Conservation (phyloP, 2,797 vertebrate species). For the Rhynchotus rufescens region DNA sequence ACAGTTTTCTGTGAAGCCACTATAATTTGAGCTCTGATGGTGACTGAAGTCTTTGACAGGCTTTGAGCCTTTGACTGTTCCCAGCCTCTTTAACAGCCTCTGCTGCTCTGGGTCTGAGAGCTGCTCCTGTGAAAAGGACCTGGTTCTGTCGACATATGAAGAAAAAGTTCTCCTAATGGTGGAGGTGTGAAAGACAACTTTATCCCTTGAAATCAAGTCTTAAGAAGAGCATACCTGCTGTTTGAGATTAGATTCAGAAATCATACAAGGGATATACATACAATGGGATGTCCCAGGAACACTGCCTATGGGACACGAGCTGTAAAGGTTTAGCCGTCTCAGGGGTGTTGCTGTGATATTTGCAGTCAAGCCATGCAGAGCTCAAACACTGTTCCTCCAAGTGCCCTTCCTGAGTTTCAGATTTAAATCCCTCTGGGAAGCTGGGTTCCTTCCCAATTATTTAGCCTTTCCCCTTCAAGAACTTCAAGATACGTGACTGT, state of each 20-base stretch:
- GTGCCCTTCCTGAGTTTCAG: not conserved
- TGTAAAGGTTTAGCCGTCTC: not conserved
- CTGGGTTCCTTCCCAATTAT: not conserved
- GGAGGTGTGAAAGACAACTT: not conserved
- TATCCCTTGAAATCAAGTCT: not conserved
- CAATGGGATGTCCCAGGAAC: not conserved
- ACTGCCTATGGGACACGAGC: not conserved
- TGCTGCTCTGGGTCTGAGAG: not conserved
- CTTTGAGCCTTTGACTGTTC: not conserved
- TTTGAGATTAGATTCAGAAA: not conserved
- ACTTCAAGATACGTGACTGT: not conserved
- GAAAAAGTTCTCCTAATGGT: not conserved
- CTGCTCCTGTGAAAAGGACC: not conserved
- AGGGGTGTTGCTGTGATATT: not conserved
- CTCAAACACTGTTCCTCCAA: not conserved
- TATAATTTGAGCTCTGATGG: not conserved
- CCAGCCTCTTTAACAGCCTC: not conserved
- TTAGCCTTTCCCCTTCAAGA: not conserved
- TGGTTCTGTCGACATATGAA: not conserved
- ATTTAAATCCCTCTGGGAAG: not conserved
- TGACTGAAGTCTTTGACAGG: not conserved
- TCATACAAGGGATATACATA: not conserved
- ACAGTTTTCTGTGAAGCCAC: not conserved
- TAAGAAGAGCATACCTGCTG: not conserved
- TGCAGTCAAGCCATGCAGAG: not conserved